Base-by-base conservation (phyloP, 2,888 invertebrate species). In the Brachypalpus laphriformis region DNA sequence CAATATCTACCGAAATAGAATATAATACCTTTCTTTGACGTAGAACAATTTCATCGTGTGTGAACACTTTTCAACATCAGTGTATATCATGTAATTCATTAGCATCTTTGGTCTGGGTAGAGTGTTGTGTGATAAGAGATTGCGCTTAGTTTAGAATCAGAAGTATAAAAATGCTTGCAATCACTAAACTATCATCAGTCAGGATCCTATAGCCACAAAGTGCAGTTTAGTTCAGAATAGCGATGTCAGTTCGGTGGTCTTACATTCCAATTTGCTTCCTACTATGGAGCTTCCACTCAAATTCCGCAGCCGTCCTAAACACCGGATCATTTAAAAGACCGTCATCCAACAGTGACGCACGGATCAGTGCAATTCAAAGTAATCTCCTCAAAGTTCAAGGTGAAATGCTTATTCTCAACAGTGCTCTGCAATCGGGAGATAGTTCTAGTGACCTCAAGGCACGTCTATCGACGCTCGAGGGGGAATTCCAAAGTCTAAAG, bases 331-430 rank as follows among this genome's bases (percentile, higher is more conserved):
- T 63, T 47, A 7, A 7, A 20, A 47, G 47, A 11, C 63, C 63
- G 20, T 47, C 45, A 0, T n/a, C 63, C 8, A 63, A 34, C 31
- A 49, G n/a, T 9, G 63, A 66, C 11, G 22, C n/a, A 11, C 25
- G 51, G 14, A 51, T 66, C 0, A 34, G 6, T 9, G 51, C 22
- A 3, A 34, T 66, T 3, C 66, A 66, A 22, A 37, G 9, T 4
- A 22, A 51, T 11, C 22, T 66, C 0, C 16, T 66, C 5, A 66
- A 66, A 16, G 37, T 66, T 9, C 66, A 66, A 37, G 8, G 22
- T 0, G 66, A 66, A 1, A 22, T 66, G 3, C 22, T 66, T 22
- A 8, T 0, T 11, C 16, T 66, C 0, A 66, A 16, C n/a, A n/a
- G n/a, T 11, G 37, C 49, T 5, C 3, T 66, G 3, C 4, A 22